A percentile compares a stretch with the other conserved stretches of the same genome.
phyloP scores from a whole-genome alignment of 2,888 invertebrate genomes.

The Drosophila borborema region DNA sequence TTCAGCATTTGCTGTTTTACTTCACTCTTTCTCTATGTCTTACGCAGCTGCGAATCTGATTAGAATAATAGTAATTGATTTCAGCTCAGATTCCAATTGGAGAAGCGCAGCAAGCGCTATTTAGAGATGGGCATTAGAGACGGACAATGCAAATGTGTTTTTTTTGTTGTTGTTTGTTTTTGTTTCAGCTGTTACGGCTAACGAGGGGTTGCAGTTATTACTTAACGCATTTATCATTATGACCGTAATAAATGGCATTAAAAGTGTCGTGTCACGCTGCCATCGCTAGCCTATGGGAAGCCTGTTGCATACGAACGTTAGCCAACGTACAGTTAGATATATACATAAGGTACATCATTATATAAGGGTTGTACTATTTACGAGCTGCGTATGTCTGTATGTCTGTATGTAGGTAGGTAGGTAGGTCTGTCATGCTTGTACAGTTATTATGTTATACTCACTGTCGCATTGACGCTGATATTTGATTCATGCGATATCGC shows the following conservation, averaged over 20 bases:
- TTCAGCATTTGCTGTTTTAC: background rate
- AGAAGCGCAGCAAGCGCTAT: background rate
- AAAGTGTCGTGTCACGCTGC: conserved; percentile 25
- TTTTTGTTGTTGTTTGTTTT: too few species aligned
- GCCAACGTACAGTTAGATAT: conserved; percentile 1
- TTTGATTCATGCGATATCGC: conserved; percentile 94
- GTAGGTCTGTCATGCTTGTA: too few species aligned
- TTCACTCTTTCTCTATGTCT: background rate
- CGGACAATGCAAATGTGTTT: too few species aligned
- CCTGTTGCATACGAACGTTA: conserved; percentile 12
- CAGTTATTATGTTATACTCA: conserved; percentile 85
- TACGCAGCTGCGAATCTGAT: conserved; percentile 39
- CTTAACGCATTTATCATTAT: background rate
- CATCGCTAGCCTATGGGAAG: conserved; percentile 7
- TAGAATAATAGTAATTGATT: conserved; percentile 59
- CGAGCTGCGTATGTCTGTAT: background rate
- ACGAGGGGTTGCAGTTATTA: background rate
- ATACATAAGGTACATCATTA: background rate
- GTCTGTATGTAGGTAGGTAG: background rate
- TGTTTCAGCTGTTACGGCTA: background rate
- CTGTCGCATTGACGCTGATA: conserved; percentile 92
- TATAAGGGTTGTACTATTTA: conserved; percentile 2
- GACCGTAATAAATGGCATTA: background rate
- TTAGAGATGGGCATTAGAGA: too few species aligned
- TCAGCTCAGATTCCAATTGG: conserved; percentile 69